Conservation (phyloP, 2,888 invertebrate genomes). For the Oxytorus armatus region DNA sequence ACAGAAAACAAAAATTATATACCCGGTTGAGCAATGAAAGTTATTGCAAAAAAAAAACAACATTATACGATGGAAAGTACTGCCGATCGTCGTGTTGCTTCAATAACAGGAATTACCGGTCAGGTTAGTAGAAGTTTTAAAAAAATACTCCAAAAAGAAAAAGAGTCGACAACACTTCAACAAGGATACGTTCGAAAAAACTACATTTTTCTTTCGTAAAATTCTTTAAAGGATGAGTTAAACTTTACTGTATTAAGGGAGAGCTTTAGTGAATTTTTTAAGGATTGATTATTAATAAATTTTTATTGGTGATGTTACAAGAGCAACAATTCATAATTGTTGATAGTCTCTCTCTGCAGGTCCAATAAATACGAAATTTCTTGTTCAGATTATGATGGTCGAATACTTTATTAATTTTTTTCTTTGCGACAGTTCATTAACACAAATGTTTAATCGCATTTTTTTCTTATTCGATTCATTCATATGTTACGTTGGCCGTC, state of each 20-base stretch:
- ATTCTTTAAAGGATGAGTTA: neutral
- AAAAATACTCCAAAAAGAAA: neutral
- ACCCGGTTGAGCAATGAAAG: neutral
- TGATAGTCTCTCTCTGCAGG: too few relatives aligned
- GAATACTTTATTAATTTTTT: too few relatives aligned
- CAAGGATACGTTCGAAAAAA: neutral
- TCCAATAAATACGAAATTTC: too few relatives aligned
- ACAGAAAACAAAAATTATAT: neutral
- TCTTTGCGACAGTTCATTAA: too few relatives aligned
- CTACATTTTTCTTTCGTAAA: slow-evolving; percentile 27
- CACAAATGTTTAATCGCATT: too few relatives aligned
- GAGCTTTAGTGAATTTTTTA: neutral
- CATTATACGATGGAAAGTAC: slow-evolving; percentile 73
- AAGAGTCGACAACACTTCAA: neutral
- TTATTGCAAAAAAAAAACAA: neutral
- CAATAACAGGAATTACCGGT: slow-evolving; percentile 98
- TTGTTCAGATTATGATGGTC: too few relatives aligned
- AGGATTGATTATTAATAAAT: slow-evolving; percentile 20
- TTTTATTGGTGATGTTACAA: slow-evolving; percentile 21
- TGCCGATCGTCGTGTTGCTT: slow-evolving; percentile 89
- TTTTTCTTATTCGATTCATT: too few relatives aligned
- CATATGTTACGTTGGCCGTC: too few relatives aligned
- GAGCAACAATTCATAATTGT: too few relatives aligned
- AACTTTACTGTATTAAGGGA: too few relatives aligned
- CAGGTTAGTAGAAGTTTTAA: slow-evolving; percentile 88